Conservation (phyloP, 2,113 vertebrate species). For the Coturnix japonica region DNA sequence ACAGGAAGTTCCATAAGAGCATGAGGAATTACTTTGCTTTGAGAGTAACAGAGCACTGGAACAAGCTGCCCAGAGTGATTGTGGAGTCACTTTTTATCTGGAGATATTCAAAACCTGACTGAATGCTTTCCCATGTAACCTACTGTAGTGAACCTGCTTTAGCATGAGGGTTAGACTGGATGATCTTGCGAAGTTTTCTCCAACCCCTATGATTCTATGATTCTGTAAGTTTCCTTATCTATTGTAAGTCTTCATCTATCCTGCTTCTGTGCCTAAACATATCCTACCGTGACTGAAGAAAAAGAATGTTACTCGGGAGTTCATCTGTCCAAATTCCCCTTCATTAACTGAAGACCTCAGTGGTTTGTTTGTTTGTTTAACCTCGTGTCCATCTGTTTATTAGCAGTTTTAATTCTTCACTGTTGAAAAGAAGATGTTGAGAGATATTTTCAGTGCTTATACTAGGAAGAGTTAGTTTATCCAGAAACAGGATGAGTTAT, state of each 20-base stretch:
- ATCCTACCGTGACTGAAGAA: accelerated
- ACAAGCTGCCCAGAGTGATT: too few relatives aligned
- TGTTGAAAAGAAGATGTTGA: background rate
- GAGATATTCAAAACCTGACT: too few relatives aligned
- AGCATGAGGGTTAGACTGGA: too few relatives aligned
- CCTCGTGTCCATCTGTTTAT: background rate
- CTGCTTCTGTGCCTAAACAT: background rate
- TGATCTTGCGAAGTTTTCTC: too few relatives aligned
- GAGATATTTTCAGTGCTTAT: background rate
- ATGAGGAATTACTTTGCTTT: too few relatives aligned
- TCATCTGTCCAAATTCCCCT: background rate
- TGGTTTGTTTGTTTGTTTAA: background rate
- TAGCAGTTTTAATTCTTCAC: background rate
- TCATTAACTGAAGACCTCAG: background rate
- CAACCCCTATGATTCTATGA: too few relatives aligned
- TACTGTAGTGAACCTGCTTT: too few relatives aligned
- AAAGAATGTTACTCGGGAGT: background rate
- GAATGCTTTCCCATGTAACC: too few relatives aligned
- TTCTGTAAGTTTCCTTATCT: accelerated
- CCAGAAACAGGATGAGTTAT: background rate
- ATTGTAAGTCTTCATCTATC: background rate
- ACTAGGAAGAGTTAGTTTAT: background rate
- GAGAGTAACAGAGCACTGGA: too few relatives aligned
- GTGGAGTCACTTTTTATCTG: too few relatives aligned
- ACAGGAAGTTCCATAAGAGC: too few relatives aligned